phyloP scores from a whole-genome alignment of 2,797 vertebrate species.

The Capromys pilorides region DNA sequence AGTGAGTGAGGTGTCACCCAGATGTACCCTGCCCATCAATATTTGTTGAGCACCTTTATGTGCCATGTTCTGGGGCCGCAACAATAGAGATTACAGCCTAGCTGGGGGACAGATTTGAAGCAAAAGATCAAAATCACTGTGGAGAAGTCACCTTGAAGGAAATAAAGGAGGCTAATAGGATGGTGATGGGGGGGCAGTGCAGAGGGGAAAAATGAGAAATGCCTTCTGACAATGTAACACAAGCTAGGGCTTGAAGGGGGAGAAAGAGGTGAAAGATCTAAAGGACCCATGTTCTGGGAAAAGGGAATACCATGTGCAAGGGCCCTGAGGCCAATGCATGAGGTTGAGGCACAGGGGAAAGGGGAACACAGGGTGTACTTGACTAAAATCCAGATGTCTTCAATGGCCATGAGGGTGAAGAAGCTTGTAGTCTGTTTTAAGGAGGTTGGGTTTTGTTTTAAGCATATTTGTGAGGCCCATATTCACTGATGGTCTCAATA shows the following conservation, averaged over 20 bases:
- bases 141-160: background rate
- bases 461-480: background rate
- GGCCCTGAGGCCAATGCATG: background rate
- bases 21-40: background rate
- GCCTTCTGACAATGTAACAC: background rate
- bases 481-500: background rate
- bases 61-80: background rate
- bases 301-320: background rate
- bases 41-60: background rate
- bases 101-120: background rate
- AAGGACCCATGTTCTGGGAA: background rate
- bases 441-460: slow-evolving; percentile 7
- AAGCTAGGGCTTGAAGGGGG: background rate
- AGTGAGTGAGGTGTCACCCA: background rate
- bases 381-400: slow-evolving; percentile 28
- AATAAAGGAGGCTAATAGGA: background rate
- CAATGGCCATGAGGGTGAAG: background rate
- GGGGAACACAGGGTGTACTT: background rate
- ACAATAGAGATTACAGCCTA: background rate
- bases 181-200: background rate
- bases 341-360: background rate
- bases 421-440: background rate
- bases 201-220: background rate
- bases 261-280: background rate
- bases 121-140: background rate